phyloP scores from a whole-genome alignment of 1,140 invertebrate genomes.

The Melitaea cinxia region DNA sequence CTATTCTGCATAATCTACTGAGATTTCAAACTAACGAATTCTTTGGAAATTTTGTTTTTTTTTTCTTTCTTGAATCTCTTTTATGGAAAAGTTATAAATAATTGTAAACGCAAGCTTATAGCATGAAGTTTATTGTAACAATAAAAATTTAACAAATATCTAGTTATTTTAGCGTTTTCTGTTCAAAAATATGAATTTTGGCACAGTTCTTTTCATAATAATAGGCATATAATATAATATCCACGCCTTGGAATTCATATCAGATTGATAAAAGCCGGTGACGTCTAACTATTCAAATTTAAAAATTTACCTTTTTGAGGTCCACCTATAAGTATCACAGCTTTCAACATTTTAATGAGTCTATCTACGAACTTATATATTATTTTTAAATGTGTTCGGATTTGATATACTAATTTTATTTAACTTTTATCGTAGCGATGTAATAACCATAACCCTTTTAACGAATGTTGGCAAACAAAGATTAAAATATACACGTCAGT shows the following conservation, averaged over 20 bases:
- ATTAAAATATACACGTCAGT: background rate
- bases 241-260: background rate
- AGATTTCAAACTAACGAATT: no score
- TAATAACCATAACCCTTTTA: background rate
- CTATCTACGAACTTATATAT: background rate
- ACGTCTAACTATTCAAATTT: conserved; percentile 38
- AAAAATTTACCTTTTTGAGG: conserved; percentile 86
- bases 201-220: background rate
- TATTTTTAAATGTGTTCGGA: background rate
- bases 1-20: no score
- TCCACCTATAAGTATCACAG: conserved; percentile 89
- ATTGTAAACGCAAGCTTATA: no score
- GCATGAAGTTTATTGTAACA: no score
- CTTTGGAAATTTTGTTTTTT: no score
- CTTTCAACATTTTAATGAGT: conserved; percentile 84
- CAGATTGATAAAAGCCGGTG: conserved; percentile 46
- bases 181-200: conserved; percentile 8
- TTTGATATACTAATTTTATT: background rate
- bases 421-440: background rate
- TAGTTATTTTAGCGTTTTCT: no score
- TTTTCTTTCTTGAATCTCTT: no score
- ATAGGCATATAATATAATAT: conserved; percentile 14
- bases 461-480: background rate
- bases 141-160: no score
- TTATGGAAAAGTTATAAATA: no score